Conservation (phyloP, 2,113 vertebrate species). For the Cathartes aura region DNA sequence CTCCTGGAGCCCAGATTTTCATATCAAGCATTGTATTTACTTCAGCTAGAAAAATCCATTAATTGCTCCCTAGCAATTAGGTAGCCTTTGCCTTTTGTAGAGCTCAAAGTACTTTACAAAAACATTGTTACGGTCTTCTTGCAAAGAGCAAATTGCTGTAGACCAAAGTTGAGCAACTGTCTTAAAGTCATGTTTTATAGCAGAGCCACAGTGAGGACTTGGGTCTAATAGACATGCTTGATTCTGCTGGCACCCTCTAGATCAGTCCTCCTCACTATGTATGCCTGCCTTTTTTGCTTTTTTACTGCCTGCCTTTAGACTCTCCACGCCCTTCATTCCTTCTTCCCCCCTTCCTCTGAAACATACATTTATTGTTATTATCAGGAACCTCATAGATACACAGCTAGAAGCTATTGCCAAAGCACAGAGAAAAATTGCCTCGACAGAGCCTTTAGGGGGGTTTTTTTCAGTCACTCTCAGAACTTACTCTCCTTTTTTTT, state of each 20-base stretch:
- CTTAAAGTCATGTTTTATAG: not conserved
- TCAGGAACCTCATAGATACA: not conserved
- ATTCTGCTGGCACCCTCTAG: not conserved
- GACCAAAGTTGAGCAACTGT: not conserved
- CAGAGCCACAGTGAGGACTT: not conserved
- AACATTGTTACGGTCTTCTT: not conserved
- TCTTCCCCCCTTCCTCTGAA: not conserved
- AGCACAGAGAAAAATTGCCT: not conserved
- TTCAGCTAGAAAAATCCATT: conserved; percentile 24
- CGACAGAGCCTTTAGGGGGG: not conserved
- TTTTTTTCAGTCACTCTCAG: not conserved
- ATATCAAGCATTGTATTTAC: not conserved
- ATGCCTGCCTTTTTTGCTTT: not conserved
- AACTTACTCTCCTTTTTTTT: not conserved
- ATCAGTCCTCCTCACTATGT: not conserved
- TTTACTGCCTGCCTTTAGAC: not conserved
- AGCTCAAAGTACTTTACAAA: not conserved
- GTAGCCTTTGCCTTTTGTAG: conserved; percentile 11
- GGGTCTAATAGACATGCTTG: not conserved
- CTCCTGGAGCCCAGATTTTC: not conserved
- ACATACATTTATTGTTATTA: not conserved
- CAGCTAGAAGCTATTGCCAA: not conserved
- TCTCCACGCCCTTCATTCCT: not conserved
- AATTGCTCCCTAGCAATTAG: conserved; percentile 16
- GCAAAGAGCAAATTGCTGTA: not conserved